Percentiles rank a stretch among this genome's conserved stretches.
Evolutionary conservation across 2,113 vertebrate species (phyloP).

Genomic region (Paramormyrops kingsleyae): DNA sequence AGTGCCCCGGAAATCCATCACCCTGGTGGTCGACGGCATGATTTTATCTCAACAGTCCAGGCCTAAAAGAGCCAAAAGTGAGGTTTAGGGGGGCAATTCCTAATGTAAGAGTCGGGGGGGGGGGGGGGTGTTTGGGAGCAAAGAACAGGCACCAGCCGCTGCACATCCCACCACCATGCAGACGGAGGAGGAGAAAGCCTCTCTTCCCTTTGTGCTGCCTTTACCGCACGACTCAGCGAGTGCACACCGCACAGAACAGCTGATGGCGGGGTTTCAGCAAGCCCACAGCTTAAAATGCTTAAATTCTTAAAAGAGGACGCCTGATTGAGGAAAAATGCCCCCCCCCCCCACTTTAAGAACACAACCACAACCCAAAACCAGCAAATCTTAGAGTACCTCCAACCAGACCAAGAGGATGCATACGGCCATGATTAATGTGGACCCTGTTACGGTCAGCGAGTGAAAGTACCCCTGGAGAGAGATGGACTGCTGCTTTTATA

Average conservation of each 20-base stretch:
- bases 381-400: neutral
- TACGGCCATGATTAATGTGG: neutral
- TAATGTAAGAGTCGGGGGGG: neutral
- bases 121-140: neutral
- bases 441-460: neutral
- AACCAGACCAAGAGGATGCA: neutral
- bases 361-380: neutral
- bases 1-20: neutral
- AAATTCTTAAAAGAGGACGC: neutral
- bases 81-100: neutral
- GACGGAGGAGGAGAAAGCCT: neutral
- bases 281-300: neutral
- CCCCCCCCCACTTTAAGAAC: neutral
- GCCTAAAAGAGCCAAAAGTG: neutral
- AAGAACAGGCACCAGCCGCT: neutral
- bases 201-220: neutral
- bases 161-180: neutral
- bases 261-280: slow-evolving; percentile 5
- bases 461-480: slow-evolving; percentile 5
- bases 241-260: neutral
- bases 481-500: slow-evolving; percentile 14
- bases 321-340: neutral
- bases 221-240: neutral
- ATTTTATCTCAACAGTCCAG: neutral
- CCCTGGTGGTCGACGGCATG: neutral